phyloP scores from a whole-genome alignment of 2,797 vertebrate species.

The Gambusia yucatana region DNA sequence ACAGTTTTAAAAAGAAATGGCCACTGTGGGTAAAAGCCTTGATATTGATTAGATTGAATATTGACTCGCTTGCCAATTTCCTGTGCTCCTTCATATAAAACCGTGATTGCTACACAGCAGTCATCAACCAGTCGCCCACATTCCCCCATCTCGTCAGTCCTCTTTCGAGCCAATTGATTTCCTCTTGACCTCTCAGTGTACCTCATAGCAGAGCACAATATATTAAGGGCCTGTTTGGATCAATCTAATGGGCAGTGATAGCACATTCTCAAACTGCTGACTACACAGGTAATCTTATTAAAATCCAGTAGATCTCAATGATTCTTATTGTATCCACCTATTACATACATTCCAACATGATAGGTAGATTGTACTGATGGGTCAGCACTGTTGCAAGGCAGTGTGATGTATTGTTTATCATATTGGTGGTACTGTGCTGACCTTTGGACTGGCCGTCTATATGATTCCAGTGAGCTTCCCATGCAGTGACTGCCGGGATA shows the following conservation, averaged over 20 bases:
- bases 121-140: conserved; percentile 34
- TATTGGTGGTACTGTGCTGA: neutral
- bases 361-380: conserved; percentile 16
- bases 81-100: conserved; percentile 62
- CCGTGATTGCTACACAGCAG: conserved; percentile 66
- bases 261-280: conserved; percentile 83
- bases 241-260: conserved; percentile 83
- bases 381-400: neutral
- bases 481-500: neutral
- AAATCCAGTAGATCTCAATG: conserved; percentile 53
- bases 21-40: conserved; percentile 42
- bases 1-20: conserved; percentile 51
- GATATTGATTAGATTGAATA: conserved; percentile 74
- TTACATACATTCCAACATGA: conserved; percentile 32
- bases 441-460: neutral
- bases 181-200: conserved; percentile 42
- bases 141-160: conserved; percentile 35
- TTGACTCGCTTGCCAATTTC: conserved; percentile 62
- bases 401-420: neutral
- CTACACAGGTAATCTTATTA: conserved; percentile 75
- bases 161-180: conserved; percentile 72
- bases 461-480: neutral
- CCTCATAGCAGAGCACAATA: conserved; percentile 75
- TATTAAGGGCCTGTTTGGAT: conserved; percentile 85
- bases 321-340: conserved; percentile 42